Evolutionary conservation across 2,797 vertebrate genomes (phyloP).

Genomic region (Nasua narica): DNA sequence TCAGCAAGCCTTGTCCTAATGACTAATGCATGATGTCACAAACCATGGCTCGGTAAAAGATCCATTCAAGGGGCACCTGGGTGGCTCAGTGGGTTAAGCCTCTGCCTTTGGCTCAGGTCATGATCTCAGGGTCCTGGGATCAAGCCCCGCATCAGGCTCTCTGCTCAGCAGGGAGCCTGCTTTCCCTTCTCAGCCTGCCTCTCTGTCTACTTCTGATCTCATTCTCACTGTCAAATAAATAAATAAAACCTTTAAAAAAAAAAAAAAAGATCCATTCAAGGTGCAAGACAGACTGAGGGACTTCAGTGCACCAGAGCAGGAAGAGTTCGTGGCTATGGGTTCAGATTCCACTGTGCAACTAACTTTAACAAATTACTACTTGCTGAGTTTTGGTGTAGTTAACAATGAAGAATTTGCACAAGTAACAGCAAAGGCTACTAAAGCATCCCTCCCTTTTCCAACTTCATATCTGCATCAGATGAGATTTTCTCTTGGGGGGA

Average conservation of each 20-base stretch:
- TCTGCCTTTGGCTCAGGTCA: too few relatives aligned
- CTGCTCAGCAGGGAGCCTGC: too few relatives aligned
- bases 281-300: neutral
- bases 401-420: neutral
- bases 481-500: neutral
- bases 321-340: neutral
- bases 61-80: neutral
- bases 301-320: neutral
- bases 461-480: neutral
- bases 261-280: neutral
- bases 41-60: neutral
- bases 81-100: too few relatives aligned
- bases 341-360: neutral
- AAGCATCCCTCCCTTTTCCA: neutral
- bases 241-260: too few relatives aligned
- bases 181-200: too few relatives aligned
- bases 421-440: neutral
- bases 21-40: neutral
- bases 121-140: too few relatives aligned
- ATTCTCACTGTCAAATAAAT: too few relatives aligned
- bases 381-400: neutral
- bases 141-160: too few relatives aligned
- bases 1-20: neutral
- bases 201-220: too few relatives aligned
- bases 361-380: neutral